Evolutionary conservation across 1,140 invertebrate genomes (phyloP), one percentile per base, ranked within the genome.

Genomic region (Psix sp.): DNA sequence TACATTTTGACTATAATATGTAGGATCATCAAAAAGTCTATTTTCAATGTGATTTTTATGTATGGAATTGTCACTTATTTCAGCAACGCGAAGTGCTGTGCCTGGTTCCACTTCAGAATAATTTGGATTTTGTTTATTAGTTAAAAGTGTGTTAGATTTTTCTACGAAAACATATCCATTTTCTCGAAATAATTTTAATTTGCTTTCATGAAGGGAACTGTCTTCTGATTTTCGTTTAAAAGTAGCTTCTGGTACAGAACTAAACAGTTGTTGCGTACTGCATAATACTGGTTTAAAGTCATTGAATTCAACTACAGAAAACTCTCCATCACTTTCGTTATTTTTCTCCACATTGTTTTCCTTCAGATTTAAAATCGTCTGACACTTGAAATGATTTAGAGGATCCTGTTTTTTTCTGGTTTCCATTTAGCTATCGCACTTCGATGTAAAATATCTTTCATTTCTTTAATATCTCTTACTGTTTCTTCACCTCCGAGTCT

Each of bases 21-120:
- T 5, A 5, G 40, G 39, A 26, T 57, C 40, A 9, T 57, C 11
- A 10, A 57, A 57, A 15, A 57, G 17, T 14, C 35, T 13, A 13
- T 57, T 57, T 1, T n/a, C 0, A 39, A 57, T 45, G 13, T 35
- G 29, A 36, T 33, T 6, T 6, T 14, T n/a, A 26, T 57, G 52
- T 6, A 45, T 17, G 1, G 52, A 57, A 24, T 45, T 57, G 9
- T 57, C 52, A 26, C 39, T 57, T 20, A 24, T 36, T 10, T 56
- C 29, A 6, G 31, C 35, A n/a, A n/a, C n/a, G n/a, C n/a, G n/a
- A n/a, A n/a, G n/a, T n/a, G n/a, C n/a, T n/a, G n/a, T n/a, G n/a
- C n/a, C n/a, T n/a, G n/a, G n/a, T n/a, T n/a, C n/a, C 2, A 36
- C 20, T 18, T 49, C 21, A 17, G 10, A 36, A 1, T 10, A 35